Conservation (phyloP, 2,113 vertebrate genomes). For the Muscicapa adusta region DNA sequence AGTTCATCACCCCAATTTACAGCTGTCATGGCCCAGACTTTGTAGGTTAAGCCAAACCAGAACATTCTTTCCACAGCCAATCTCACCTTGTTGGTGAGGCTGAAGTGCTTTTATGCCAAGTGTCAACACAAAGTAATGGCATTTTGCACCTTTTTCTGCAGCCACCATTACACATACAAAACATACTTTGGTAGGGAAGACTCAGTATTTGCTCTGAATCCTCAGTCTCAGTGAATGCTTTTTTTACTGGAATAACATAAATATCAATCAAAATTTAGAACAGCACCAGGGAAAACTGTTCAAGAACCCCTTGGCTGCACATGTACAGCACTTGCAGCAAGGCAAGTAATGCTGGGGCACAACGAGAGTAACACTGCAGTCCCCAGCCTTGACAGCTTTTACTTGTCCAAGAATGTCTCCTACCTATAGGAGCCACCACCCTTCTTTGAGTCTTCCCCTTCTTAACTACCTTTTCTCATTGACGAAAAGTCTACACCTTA, state of each 20-base stretch:
- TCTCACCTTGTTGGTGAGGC: fast-evolving
- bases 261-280: not conserved
- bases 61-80: not conserved
- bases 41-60: not conserved
- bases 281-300: not conserved
- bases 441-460: not conserved
- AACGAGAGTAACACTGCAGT: fast-evolving
- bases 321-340: not conserved
- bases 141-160: not conserved
- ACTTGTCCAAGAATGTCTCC: not conserved
- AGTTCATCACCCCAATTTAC: not conserved
- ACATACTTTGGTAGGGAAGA: not conserved
- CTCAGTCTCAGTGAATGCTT: not conserved
- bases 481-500: not conserved
- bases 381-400: not conserved
- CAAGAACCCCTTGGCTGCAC: fast-evolving
- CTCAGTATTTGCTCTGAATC: not conserved
- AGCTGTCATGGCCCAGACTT: not conserved
- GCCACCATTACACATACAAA: not conserved
- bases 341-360: not conserved
- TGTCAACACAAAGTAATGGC: not conserved
- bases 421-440: not conserved
- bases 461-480: not conserved
- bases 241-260: not conserved
- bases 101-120: not conserved